These are phyloP conservation scores for Leguminivora glycinivorella DNA, from an alignment of 1,140 invertebrate species.

Conservation along the genomic window DNA sequence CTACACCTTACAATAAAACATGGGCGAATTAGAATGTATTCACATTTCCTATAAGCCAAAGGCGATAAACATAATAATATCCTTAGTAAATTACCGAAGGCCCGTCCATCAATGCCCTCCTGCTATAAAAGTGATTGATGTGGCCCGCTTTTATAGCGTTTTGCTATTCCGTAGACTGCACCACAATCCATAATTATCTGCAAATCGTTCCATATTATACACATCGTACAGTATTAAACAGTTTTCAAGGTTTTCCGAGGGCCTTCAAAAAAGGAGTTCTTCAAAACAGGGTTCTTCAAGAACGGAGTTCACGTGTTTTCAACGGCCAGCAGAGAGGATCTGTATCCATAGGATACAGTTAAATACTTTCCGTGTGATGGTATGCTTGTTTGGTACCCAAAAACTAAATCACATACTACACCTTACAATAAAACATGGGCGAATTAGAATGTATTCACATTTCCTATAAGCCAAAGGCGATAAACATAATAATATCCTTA, in stretches of 20 bases:
- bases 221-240: no score
- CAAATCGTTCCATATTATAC: background rate
- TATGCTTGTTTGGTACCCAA: no score
- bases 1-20: background rate
- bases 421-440: background rate
- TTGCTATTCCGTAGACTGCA: slow-evolving; percentile 9
- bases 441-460: background rate
- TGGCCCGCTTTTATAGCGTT: background rate
- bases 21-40: background rate
- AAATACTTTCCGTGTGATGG: no score
- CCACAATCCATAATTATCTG: background rate
- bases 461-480: background rate
- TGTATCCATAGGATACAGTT: no score
- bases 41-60: background rate
- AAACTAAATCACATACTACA: no score
- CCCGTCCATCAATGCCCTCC: slow-evolving; percentile 12
- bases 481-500: slow-evolving; percentile 16
- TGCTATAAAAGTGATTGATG: slow-evolving; percentile 12
- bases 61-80: slow-evolving; percentile 16
- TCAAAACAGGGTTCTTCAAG: no score
- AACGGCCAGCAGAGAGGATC: no score
- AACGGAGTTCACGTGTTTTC: no score
- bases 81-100: slow-evolving; percentile 6
- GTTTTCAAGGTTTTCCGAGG: no score
- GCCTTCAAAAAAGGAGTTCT: no score